Conservation (phyloP, 2,888 invertebrate species). For the Cactoblastis cactorum region DNA sequence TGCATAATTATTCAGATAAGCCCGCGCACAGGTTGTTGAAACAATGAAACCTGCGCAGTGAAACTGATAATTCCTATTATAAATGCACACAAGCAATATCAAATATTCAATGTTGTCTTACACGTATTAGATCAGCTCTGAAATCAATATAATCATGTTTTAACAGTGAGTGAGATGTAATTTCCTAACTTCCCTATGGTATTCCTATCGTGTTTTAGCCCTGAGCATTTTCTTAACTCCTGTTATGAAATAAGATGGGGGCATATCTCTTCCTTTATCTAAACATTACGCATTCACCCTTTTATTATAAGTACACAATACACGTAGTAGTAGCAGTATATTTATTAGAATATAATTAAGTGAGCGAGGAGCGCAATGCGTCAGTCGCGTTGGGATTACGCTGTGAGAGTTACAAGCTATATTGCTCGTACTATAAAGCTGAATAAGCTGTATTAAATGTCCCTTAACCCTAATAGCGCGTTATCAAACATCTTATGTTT, state of each 20-base stretch:
- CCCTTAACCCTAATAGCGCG: slow-evolving; percentile 68
- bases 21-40: slow-evolving; percentile 25
- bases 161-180: slow-evolving; percentile 38
- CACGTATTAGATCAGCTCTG: slow-evolving; percentile 41
- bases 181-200: slow-evolving; percentile 41
- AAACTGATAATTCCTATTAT: slow-evolving; percentile 20
- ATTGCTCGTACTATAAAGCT: slow-evolving; percentile 61
- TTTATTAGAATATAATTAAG: slow-evolving; percentile 72
- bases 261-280: slow-evolving; percentile 31
- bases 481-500: slow-evolving; percentile 74
- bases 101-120: slow-evolving; percentile 45
- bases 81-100: slow-evolving; percentile 31
- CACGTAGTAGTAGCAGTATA: slow-evolving; percentile 30
- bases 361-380: slow-evolving; percentile 43
- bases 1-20: slow-evolving; percentile 50
- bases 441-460: slow-evolving; percentile 66
- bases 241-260: slow-evolving; percentile 25
- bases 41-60: slow-evolving; percentile 23
- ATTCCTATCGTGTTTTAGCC: slow-evolving; percentile 30
- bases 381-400: slow-evolving; percentile 50
- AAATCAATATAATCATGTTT: slow-evolving; percentile 55
- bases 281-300: slow-evolving; percentile 40
- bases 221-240: slow-evolving; percentile 31
- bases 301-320: slow-evolving; percentile 29
- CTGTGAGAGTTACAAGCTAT: slow-evolving; percentile 31